phyloP scores from a whole-genome alignment of 2,888 invertebrate species.

The Epinotia demarniana region DNA sequence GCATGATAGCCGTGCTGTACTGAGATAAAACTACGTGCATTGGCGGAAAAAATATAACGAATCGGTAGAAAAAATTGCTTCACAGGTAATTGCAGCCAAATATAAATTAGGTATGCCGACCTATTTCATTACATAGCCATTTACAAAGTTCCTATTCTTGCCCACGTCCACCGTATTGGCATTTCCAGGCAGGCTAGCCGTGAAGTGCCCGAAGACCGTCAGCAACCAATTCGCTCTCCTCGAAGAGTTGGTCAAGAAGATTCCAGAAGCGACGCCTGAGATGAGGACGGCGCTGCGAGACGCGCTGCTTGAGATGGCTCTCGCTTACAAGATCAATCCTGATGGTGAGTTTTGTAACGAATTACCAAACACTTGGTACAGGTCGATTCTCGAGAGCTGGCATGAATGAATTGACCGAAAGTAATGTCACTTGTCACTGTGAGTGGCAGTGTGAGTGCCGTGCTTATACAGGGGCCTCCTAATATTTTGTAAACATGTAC shows the following conservation, averaged over 20 bases:
- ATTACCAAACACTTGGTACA: background rate
- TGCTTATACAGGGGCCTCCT: too few species aligned
- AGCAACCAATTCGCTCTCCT: constrained; percentile 73
- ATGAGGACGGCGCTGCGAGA: constrained; percentile 87
- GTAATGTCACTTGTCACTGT: too few species aligned
- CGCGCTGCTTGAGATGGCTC: constrained; percentile 88
- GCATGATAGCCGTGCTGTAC: too few species aligned
- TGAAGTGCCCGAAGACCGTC: constrained; percentile 73
- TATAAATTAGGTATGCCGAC: background rate
- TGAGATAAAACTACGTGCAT: too few species aligned
- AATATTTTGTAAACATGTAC: too few species aligned
- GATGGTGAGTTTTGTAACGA: constrained; percentile 59
- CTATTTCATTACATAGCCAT: background rate
- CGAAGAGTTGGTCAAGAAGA: constrained; percentile 79
- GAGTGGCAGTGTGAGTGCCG: too few species aligned
- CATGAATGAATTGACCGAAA: too few species aligned
- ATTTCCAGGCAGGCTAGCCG: constrained; percentile 71
- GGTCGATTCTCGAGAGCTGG: too few species aligned
- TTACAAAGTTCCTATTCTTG: background rate
- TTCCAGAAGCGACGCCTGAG: constrained; percentile 80
- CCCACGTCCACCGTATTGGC: background rate
- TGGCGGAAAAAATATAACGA: too few species aligned
- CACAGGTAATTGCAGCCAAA: too few species aligned
- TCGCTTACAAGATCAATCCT: constrained; percentile 83
- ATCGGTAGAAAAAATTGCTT: too few species aligned